phyloP scores from a whole-genome alignment of 2,888 invertebrate genomes.

The Dione juno region DNA sequence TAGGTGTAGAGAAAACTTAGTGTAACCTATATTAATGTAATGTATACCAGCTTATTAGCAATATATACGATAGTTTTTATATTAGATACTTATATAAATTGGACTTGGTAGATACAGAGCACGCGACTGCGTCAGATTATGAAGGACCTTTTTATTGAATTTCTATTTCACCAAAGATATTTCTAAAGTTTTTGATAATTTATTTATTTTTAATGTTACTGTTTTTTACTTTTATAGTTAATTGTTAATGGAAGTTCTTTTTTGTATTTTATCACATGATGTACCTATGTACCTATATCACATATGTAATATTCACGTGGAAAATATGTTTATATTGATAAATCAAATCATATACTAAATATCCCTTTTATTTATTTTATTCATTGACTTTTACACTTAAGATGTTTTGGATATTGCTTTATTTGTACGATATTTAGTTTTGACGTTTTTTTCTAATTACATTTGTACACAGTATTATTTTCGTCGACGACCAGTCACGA shows the following conservation, averaged over 20 bases:
- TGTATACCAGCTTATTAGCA: constrained; percentile 72
- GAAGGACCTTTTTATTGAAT: constrained; percentile 9
- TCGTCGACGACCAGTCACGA: constrained; percentile 34
- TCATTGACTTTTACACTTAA: not conserved
- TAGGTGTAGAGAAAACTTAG: constrained; percentile 68
- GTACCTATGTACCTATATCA: constrained; percentile 13
- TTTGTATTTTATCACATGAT: constrained; percentile 19
- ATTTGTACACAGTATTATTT: constrained; percentile 36
- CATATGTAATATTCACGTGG: constrained; percentile 31
- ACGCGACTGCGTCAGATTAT: constrained; percentile 7
- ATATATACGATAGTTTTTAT: constrained; percentile 76
- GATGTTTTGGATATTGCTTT: not conserved
- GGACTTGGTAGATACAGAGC: constrained; percentile 27
- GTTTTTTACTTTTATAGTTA: not conserved
- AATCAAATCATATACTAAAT: constrained; percentile 41
- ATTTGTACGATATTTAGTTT: constrained; percentile 4
- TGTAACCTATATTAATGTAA: constrained; percentile 49
- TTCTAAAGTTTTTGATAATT: constrained; percentile 3
- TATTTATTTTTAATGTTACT: constrained; percentile 9
- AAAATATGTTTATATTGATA: constrained; percentile 45
- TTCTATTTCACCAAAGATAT: constrained; percentile 25
- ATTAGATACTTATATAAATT: constrained; percentile 67
- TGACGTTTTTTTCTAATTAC: constrained; percentile 36
- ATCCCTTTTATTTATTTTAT: constrained; percentile 37
- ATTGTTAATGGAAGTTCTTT: not conserved